Percentiles rank a stretch among this genome's conserved stretches.
Conservation (phyloP, 2,888 invertebrate genomes). For the Cyaniris semiargus region DNA sequence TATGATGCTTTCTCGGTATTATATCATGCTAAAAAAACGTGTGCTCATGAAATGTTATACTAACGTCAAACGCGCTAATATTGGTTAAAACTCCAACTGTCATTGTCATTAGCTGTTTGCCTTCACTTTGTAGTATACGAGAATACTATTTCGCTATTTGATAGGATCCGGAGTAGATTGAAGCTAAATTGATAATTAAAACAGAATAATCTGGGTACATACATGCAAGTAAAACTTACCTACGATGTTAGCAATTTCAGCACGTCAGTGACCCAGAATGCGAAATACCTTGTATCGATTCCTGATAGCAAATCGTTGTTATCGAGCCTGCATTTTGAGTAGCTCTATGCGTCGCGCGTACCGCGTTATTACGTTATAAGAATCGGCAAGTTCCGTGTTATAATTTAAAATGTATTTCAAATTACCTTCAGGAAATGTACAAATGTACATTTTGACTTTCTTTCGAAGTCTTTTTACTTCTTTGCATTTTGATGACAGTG, state of each 20-base stretch:
- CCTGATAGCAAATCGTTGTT: slow-evolving; percentile 3
- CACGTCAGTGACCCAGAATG: slow-evolving; percentile 12
- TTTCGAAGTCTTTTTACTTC: no score
- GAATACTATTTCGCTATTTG: no score
- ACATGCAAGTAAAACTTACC: not conserved
- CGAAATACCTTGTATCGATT: slow-evolving; percentile 20
- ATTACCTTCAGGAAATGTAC: not conserved
- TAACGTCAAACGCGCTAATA: not conserved
- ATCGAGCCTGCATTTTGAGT: slow-evolving; percentile 10
- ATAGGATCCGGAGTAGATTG: not conserved
- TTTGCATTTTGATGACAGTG: not conserved
- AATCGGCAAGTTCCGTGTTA: not conserved
- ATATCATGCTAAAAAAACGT: no score
- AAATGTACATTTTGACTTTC: not conserved
- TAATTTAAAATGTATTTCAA: not conserved
- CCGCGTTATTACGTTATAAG: not conserved
- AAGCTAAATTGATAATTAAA: not conserved
- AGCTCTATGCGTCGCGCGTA: not conserved
- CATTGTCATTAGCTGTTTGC: no score
- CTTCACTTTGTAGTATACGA: no score
- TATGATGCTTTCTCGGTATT: not conserved
- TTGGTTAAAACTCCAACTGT: not conserved
- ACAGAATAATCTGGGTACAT: not conserved
- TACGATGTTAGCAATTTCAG: not conserved
- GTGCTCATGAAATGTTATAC: no score